Conservation (phyloP, 2,113 vertebrate genomes). For the Chaenocephalus aceratus region DNA sequence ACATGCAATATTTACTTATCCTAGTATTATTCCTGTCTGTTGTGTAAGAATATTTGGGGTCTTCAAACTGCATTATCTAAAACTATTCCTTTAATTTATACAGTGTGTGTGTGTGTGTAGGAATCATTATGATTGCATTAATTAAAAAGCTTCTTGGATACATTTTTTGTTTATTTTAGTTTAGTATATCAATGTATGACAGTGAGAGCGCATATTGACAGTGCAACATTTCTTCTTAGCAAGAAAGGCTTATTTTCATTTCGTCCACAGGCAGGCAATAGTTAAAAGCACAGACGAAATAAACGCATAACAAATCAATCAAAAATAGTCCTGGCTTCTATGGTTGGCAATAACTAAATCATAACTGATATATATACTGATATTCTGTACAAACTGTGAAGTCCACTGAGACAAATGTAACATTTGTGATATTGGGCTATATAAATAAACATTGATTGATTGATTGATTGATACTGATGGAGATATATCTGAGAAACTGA, state of each 20-base stretch:
- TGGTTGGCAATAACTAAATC: constrained; percentile 2
- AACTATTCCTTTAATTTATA: neutral
- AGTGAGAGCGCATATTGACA: neutral
- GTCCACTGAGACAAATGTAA: too few species aligned
- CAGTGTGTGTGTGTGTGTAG: neutral
- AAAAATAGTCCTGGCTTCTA: neutral
- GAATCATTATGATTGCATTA: neutral
- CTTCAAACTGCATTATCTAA: neutral
- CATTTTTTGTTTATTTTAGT: neutral
- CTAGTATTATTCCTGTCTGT: neutral
- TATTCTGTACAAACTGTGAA: neutral
- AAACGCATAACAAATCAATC: neutral
- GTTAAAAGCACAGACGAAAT: neutral
- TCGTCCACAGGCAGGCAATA: neutral
- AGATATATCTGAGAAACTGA: neutral
- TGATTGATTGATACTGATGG: neutral
- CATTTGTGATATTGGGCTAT: too few species aligned
- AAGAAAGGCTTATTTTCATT: neutral
- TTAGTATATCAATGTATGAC: neutral
- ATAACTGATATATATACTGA: neutral
- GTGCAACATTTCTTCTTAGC: neutral
- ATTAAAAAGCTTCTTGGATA: neutral
- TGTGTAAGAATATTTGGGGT: neutral
- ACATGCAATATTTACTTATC: constrained; percentile 6
- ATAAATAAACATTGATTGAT: too few species aligned